Percentiles rank a stretch among this genome's conserved stretches.
phyloP scores from a whole-genome alignment of 2,888 invertebrate genomes.

The Monopis laevigella region DNA sequence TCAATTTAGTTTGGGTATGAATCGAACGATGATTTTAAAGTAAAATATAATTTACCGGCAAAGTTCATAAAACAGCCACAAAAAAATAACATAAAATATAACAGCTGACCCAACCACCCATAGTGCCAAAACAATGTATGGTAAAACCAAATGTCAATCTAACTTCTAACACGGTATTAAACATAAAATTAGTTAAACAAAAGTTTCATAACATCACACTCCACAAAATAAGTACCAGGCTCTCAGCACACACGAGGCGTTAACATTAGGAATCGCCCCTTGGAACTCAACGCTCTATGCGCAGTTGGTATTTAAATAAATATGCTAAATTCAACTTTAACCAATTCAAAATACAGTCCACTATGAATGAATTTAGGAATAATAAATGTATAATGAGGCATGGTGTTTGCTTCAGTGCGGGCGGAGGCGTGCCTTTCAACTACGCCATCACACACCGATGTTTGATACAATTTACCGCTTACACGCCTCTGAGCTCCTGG shows the following conservation, averaged over 20 bases:
- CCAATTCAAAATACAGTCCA: no score
- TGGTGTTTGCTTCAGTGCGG: background rate
- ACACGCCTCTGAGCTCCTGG: constrained; percentile 40
- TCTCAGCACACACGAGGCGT: constrained; percentile 54
- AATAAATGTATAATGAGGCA: background rate
- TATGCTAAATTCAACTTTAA: constrained; percentile 7
- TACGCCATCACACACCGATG: background rate
- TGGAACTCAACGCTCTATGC: background rate
- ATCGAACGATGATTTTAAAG: no score
- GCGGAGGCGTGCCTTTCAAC: constrained; percentile 53
- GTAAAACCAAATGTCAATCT: no score
- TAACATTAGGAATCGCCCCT: constrained; percentile 40
- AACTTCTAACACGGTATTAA: no score
- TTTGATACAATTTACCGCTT: constrained; percentile 27
- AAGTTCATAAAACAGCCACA: no score
- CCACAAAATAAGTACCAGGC: constrained; percentile 48
- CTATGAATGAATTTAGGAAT: background rate
- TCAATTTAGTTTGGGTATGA: no score
- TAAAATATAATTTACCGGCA: no score
- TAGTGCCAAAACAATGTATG: no score
- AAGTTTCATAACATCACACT: constrained; percentile 29
- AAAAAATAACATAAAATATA: no score
- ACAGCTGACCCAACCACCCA: no score
- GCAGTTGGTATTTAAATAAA: background rate
- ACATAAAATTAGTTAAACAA: no score